These are phyloP conservation scores for Leptopilina drosophilae DNA, from an alignment of 2,888 invertebrate species.

Conservation along the genomic window DNA sequence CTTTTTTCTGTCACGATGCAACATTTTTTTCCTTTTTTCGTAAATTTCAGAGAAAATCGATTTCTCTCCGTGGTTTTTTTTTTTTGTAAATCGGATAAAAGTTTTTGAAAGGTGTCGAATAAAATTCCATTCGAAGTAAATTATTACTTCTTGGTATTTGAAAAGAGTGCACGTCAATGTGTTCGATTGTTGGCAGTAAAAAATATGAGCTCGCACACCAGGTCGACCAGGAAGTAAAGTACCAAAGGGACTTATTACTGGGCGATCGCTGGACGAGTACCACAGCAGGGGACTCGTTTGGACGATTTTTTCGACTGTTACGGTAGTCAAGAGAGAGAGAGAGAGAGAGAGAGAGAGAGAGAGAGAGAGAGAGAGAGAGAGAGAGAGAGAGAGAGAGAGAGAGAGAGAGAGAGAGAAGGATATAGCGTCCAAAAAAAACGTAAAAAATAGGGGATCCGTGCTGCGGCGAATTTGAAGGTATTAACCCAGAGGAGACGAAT, in stretches of 20 bases:
- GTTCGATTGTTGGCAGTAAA: neutral
- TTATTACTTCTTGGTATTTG: too few relatives aligned
- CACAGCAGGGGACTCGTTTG: slow-evolving; percentile 39
- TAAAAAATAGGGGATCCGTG: neutral
- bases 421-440: neutral
- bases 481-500: slow-evolving; percentile 29
- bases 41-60: too few relatives aligned
- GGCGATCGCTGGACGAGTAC: slow-evolving; percentile 22
- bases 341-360: too few relatives aligned
- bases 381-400: too few relatives aligned
- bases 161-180: too few relatives aligned
- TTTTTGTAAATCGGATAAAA: too few relatives aligned
- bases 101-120: too few relatives aligned
- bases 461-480: slow-evolving; percentile 10
- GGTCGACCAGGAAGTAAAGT: slow-evolving; percentile 38
- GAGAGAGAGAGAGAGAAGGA: neutral
- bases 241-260: slow-evolving; percentile 37
- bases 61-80: too few relatives aligned
- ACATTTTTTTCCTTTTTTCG: too few relatives aligned
- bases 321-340: slow-evolving; percentile 8
- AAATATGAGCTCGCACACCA: slow-evolving; percentile 28
- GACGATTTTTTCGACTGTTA: slow-evolving; percentile 36
- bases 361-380: too few relatives aligned
- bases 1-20: too few relatives aligned
- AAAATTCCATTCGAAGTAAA: too few relatives aligned